Conservation (phyloP, 2,888 invertebrate species). For the Pardosa pseudoannulata region DNA sequence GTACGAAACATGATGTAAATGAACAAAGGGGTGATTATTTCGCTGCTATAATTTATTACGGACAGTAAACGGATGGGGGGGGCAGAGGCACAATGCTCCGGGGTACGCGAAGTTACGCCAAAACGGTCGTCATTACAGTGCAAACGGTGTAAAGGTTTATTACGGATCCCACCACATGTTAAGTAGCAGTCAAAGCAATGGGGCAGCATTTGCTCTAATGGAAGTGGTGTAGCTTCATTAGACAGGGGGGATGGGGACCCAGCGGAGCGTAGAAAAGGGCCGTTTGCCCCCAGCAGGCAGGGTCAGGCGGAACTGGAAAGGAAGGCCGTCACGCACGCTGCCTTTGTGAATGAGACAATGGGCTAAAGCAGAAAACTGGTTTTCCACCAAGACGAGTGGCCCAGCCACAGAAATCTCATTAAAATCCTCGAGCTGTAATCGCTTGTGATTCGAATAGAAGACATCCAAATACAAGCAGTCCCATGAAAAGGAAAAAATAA, state of each 20-base stretch:
- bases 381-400: conserved; percentile 35
- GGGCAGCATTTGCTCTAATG: conserved; percentile 26
- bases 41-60: not conserved
- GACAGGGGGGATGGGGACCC: conserved; percentile 18
- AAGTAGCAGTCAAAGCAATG: conserved; percentile 40
- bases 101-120: not conserved
- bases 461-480: not conserved
- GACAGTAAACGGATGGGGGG: not conserved
- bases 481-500: too few relatives aligned
- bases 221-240: conserved; percentile 45
- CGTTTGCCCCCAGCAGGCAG: conserved; percentile 69
- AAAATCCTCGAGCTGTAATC: conserved; percentile 30
- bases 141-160: conserved; percentile 15
- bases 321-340: conserved; percentile 58
- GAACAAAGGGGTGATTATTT: conserved; percentile 14
- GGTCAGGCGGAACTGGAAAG: conserved; percentile 68
- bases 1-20: not conserved
- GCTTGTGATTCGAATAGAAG: conserved; percentile 4
- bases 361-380: conserved; percentile 58
- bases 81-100: not conserved
- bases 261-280: conserved; percentile 63
- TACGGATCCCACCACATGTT: conserved; percentile 26
- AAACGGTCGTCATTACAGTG: not conserved
- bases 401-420: conserved; percentile 39
- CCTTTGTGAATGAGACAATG: conserved; percentile 70